These are phyloP conservation scores for Bombus terrestris DNA, from an alignment of 1,140 invertebrate species.

Conservation along the genomic window DNA sequence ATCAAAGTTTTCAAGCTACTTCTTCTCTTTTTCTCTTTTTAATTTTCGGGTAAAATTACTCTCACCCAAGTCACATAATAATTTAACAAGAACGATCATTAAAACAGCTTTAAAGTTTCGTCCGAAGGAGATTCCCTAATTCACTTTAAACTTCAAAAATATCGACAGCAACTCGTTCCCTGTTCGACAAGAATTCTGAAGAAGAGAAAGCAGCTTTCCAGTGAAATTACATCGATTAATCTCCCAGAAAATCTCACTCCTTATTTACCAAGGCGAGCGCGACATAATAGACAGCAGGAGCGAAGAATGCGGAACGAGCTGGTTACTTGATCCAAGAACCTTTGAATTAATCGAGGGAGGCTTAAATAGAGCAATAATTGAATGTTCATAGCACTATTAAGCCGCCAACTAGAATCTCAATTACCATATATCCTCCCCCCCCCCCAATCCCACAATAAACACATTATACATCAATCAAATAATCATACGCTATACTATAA, in stretches of 20 bases:
- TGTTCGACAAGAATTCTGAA: not conserved
- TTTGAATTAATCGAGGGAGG: conserved; percentile 25
- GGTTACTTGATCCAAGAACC: conserved; percentile 17
- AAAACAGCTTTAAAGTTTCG: not conserved
- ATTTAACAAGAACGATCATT: not conserved
- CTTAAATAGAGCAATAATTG: conserved; percentile 32
- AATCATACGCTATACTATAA: not conserved
- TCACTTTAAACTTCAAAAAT: not conserved
- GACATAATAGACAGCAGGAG: not conserved
- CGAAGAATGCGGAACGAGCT: conserved; percentile 17
- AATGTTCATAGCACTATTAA: conserved; percentile 21
- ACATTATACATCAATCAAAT: not conserved
- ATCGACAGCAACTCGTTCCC: not conserved
- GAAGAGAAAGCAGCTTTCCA: not conserved
- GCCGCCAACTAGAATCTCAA: conserved; percentile 14
- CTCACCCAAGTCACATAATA: not conserved
- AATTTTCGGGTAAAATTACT: not conserved
- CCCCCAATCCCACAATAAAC: not conserved
- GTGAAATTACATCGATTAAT: not conserved
- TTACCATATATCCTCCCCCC: not conserved
- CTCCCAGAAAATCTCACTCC: not conserved
- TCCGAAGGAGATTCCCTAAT: not conserved
- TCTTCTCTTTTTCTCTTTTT: not conserved
- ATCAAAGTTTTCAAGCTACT: not conserved
- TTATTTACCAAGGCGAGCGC: not conserved